Percentiles rank a stretch among this genome's conserved stretches.
These are phyloP conservation scores for Excalfactoria chinensis DNA, from an alignment of 2,113 vertebrate species.

Conservation along the genomic window DNA sequence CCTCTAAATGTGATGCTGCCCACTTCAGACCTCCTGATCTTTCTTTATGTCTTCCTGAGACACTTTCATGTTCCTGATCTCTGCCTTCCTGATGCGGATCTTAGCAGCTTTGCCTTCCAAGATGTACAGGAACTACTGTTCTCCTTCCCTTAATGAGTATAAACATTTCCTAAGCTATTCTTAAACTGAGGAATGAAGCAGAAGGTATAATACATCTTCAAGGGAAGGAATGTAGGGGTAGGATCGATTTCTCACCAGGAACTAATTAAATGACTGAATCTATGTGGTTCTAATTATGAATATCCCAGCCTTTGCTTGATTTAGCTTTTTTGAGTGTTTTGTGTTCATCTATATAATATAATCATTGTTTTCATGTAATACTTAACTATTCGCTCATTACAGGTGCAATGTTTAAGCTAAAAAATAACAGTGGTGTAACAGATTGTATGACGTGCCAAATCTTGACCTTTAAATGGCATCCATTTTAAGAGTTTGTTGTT, in stretches of 20 bases:
- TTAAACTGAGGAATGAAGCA: neutral
- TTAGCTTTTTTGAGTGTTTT: neutral
- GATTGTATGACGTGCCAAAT: neutral
- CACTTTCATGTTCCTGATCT: neutral
- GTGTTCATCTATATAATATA: neutral
- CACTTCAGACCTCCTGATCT: neutral
- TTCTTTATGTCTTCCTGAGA: neutral
- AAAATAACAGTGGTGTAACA: neutral
- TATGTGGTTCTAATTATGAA: neutral
- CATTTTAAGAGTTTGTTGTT: neutral
- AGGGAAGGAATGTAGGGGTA: neutral
- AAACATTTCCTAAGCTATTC: neutral
- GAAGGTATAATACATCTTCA: neutral
- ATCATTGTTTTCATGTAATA: neutral
- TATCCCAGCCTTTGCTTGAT: neutral
- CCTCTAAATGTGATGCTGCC: neutral
- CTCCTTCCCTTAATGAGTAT: neutral
- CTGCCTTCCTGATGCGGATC: neutral
- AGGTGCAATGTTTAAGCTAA: neutral
- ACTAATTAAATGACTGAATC: neutral
- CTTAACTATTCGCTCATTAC: neutral
- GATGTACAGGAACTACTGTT: neutral
- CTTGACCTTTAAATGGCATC: neutral
- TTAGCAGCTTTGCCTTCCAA: neutral
- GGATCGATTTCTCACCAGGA: neutral